Conservation (phyloP, 2,113 vertebrate genomes). For the Carettochelys insculpta region DNA sequence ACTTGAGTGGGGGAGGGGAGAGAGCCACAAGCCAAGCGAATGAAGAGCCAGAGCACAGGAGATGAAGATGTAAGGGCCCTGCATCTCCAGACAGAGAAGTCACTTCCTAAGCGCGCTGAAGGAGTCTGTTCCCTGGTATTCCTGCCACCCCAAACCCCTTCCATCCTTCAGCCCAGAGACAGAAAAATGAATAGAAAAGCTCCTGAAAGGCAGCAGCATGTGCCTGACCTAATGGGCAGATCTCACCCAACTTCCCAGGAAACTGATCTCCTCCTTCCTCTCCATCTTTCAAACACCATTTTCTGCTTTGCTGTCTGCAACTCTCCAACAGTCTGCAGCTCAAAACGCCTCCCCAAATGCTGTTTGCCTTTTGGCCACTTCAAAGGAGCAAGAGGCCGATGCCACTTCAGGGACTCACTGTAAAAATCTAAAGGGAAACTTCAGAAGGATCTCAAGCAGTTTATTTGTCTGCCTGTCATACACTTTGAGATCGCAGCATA, state of each 20-base stretch:
- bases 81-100: not conserved
- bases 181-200: not conserved
- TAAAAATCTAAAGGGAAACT: not conserved
- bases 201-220: not conserved
- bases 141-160: not conserved
- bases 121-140: fast-evolving
- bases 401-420: not conserved
- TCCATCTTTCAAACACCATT: not conserved
- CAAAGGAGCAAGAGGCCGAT: not conserved
- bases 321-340: fast-evolving
- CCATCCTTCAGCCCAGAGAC: fast-evolving
- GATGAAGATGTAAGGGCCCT: not conserved
- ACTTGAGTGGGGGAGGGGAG: not conserved
- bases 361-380: fast-evolving
- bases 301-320: not conserved
- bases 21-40: fast-evolving
- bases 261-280: not conserved
- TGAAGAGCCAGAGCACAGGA: not conserved
- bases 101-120: not conserved
- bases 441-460: not conserved
- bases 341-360: not conserved
- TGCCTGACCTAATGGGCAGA: not conserved
- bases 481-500: not conserved
- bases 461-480: not conserved
- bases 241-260: slow-evolving; percentile 38